phyloP scores from a whole-genome alignment of 2,888 invertebrate species.

The Acleris holmiana region DNA sequence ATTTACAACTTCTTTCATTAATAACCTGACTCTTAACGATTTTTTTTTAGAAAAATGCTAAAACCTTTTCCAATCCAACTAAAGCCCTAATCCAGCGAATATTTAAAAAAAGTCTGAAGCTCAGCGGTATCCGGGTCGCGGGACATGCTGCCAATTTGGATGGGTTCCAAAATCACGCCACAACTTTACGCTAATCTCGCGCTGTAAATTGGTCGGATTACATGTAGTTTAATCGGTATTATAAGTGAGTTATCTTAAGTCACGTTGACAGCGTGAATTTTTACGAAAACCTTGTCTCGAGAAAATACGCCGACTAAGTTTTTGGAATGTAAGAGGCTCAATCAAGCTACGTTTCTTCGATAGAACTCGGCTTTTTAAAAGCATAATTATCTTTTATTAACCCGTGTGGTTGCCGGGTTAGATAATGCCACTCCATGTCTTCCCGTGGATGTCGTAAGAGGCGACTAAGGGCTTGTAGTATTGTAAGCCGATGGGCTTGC shows the following conservation, averaged over 20 bases:
- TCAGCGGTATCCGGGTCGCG: slow-evolving; percentile 58
- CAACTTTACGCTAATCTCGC: slow-evolving; percentile 58
- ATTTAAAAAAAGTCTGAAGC: slow-evolving; percentile 55
- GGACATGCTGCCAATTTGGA: slow-evolving; percentile 67
- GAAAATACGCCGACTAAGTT: background rate
- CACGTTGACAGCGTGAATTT: slow-evolving; percentile 13
- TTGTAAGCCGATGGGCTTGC: too few species aligned
- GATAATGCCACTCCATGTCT: too few species aligned
- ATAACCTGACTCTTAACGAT: slow-evolving; percentile 6
- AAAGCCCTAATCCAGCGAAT: slow-evolving; percentile 45
- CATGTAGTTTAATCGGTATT: slow-evolving; percentile 54
- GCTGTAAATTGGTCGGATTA: slow-evolving; percentile 60
- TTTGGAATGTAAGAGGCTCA: too few species aligned
- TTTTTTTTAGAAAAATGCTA: slow-evolving; percentile 10
- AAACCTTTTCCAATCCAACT: slow-evolving; percentile 36
- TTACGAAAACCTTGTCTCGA: background rate
- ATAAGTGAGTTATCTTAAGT: slow-evolving; percentile 22
- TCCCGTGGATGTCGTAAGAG: too few species aligned
- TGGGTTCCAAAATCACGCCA: slow-evolving; percentile 58
- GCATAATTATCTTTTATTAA: too few species aligned
- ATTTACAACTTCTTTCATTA: slow-evolving; percentile 21
- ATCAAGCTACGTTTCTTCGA: too few species aligned
- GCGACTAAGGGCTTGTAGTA: too few species aligned
- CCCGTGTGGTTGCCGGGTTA: too few species aligned
- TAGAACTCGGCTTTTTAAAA: too few species aligned